These are phyloP conservation scores for Microcebus murinus DNA, from an alignment of 2,113 vertebrate species.

Conservation along the genomic window DNA sequence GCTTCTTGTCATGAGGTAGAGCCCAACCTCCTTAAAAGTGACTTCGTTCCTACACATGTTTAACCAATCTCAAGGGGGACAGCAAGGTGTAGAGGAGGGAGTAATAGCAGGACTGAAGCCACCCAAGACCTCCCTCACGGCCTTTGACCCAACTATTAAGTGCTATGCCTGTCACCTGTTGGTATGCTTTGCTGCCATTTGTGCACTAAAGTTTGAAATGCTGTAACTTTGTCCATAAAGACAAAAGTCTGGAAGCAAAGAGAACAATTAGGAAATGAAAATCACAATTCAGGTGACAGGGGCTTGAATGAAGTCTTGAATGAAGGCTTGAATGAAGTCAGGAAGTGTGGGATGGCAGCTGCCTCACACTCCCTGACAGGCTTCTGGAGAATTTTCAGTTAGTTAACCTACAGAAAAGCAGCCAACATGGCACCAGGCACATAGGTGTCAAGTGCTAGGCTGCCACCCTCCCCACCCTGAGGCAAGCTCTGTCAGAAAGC, in stretches of 20 bases:
- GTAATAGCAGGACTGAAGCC: conserved; percentile 39
- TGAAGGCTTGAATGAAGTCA: neutral
- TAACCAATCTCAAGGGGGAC: conserved; percentile 81
- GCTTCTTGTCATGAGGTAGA: conserved; percentile 73
- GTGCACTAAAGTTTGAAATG: conserved; percentile 79
- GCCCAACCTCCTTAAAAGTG: conserved; percentile 75
- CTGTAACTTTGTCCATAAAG: conserved; percentile 74
- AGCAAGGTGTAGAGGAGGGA: conserved; percentile 71
- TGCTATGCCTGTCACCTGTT: conserved; percentile 77
- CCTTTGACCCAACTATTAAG: conserved; percentile 67
- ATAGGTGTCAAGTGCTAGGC: neutral
- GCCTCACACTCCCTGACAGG: neutral
- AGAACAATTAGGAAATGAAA: neutral
- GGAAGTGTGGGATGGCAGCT: neutral
- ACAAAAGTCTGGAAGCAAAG: conserved; percentile 36
- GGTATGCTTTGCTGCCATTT: conserved; percentile 83
- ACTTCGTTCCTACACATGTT: conserved; percentile 83
- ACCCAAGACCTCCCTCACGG: conserved; percentile 48
- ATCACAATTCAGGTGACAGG: neutral
- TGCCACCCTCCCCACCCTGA: neutral
- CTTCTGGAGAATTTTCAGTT: neutral
- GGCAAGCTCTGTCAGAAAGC: neutral
- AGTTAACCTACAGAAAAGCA: neutral
- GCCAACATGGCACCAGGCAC: neutral
- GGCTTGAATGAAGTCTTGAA: neutral